Percentiles rank a stretch among this genome's conserved stretches.
Conservation (phyloP, 35 echinoderm and acorn worm genomes). For the Strongylocentrotus purpuratus region DNA sequence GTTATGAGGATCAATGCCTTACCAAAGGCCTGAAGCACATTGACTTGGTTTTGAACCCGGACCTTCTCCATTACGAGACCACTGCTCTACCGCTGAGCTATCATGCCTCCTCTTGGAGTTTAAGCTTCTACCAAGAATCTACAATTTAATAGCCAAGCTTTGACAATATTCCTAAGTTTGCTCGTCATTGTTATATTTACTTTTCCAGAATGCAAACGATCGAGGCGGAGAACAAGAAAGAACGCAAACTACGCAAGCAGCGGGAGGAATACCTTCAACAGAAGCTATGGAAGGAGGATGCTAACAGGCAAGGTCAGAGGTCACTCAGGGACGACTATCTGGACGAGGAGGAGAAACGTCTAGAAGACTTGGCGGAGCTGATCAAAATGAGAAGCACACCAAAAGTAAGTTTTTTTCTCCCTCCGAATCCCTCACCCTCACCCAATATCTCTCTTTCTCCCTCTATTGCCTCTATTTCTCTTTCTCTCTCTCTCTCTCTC, state of each 20-base stretch:
- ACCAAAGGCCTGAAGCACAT: too few relatives aligned
- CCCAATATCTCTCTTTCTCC: too few relatives aligned
- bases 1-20: too few relatives aligned
- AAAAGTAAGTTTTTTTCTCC: neutral
- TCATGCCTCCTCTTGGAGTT: too few relatives aligned
- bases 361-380: constrained; percentile 46
- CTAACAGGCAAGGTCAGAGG: neutral
- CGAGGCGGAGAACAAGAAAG: constrained; percentile 2
- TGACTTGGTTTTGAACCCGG: too few relatives aligned
- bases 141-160: too few relatives aligned
- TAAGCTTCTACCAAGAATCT: too few relatives aligned
- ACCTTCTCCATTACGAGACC: too few relatives aligned
- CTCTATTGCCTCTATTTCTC: too few relatives aligned
- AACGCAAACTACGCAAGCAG: constrained; percentile 68
- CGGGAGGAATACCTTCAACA: constrained; percentile 76
- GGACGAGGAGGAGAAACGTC: constrained; percentile 24
- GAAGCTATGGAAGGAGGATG: neutral
- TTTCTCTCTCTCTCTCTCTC: too few relatives aligned
- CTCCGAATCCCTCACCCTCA: neutral
- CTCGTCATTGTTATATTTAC: neutral
- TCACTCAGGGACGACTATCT: neutral
- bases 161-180: too few relatives aligned
- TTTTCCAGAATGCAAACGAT: neutral
- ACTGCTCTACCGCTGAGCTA: too few relatives aligned
- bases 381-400: constrained; percentile 54